Evolutionary conservation across 2,797 vertebrate species (phyloP), one percentile per base, ranked within the genome.

Genomic region (Hypotaenidia philippensis): DNA sequence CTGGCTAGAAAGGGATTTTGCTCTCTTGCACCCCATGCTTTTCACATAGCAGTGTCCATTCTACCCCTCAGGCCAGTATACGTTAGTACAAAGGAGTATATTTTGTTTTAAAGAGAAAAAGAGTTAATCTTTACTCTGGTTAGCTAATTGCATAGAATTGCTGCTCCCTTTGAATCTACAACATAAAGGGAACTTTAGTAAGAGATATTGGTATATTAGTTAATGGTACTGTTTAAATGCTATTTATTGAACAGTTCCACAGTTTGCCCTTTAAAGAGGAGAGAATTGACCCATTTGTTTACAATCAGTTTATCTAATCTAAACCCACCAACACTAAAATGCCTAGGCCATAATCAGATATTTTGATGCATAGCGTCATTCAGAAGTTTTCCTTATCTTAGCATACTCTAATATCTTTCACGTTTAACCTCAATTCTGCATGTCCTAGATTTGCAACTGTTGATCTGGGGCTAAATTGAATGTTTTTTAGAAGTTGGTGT

Each of bases 121-220:
- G 19, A 18, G 76, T 91, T 94, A 83, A 87, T 90, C 17, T 40
- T 97, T 94, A 87, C 29, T 60, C 31, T 36, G 82, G 45, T 32
- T 21, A 40, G 12, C 88, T 85, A 93, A 57, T 79, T 80, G 22
- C 91, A 29, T 81, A 56, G 81, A 82, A 72, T 13, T 76, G 27
- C 44, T 90, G 40, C 44, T 82, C 74, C 44, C 61, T 59, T 83
- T 75, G 78, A 71, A 44, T 76, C 83, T 95, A 80, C 66, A 95
- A 79, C 76, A 59, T n/a, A 32, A 74, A 84, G 12, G 31, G 27
- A 93, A 63, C 38, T 63, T 93, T 17, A 29, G 23, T 61, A 83
- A 72, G 41, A 82, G 52, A 65, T 25, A 20, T 25, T 56, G 44
- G 22, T 61, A 22, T 55, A n/a, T 18, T 36, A 63, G 85, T 81